Conservation (phyloP, 2,113 vertebrate species). For the Trematocara marginatum region DNA sequence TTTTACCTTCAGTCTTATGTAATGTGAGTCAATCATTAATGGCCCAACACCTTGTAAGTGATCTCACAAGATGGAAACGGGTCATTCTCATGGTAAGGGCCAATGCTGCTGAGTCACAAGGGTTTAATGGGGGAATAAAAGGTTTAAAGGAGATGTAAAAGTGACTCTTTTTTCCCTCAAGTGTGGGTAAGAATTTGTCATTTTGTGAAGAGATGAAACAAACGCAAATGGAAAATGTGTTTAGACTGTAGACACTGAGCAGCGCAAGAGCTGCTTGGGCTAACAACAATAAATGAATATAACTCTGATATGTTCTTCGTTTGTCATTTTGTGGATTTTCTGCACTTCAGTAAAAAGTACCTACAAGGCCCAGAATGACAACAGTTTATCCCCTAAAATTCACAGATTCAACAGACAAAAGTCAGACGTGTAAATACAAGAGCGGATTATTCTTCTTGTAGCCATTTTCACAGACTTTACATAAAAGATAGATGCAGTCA, state of each 20-base stretch:
- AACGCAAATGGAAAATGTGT: background rate
- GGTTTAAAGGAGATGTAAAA: background rate
- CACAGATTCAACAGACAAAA: background rate
- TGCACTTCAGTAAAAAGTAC: background rate
- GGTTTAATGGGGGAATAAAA: background rate
- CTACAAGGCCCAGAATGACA: background rate
- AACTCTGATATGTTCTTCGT: background rate
- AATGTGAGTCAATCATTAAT: conserved; percentile 65
- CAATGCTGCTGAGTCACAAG: background rate
- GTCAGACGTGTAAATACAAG: background rate
- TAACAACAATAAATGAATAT: background rate
- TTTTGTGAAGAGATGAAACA: background rate
- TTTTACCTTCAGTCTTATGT: conserved; percentile 15
- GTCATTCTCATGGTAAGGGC: background rate
- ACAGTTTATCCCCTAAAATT: background rate
- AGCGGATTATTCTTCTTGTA: background rate
- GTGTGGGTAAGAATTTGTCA: background rate
- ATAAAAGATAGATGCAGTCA: background rate
- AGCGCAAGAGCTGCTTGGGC: background rate
- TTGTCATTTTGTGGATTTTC: background rate
- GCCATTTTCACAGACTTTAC: background rate
- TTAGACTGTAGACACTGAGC: background rate
- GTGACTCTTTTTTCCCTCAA: background rate
- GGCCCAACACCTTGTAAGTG: conserved; percentile 37
- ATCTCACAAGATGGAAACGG: conserved; percentile 24